Percentiles rank a stretch among this genome's conserved stretches.
phyloP scores from a whole-genome alignment of 2,888 invertebrate species.

The Apodemia duryi region DNA sequence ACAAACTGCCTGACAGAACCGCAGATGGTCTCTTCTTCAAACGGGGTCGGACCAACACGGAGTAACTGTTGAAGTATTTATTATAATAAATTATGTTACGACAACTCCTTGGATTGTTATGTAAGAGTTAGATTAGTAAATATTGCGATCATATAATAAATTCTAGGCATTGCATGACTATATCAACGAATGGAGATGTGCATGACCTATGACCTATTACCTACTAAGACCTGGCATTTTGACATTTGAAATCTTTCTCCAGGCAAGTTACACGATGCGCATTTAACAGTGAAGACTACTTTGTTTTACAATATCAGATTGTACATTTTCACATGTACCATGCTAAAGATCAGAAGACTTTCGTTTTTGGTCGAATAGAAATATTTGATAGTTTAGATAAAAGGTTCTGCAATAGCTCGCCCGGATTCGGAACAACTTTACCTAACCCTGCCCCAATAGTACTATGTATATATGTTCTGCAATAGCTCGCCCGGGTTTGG shows the following conservation, averaged over 20 bases:
- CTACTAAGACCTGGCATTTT: slow-evolving; percentile 34
- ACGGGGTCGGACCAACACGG: no score
- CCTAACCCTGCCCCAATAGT: no score
- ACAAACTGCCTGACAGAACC: no score
- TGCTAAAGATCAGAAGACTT: not conserved
- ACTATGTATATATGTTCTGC: no score
- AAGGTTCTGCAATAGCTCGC: no score
- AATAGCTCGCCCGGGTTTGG: no score
- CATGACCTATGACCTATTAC: slow-evolving; percentile 32
- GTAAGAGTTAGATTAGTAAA: not conserved
- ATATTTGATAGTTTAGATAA: not conserved
- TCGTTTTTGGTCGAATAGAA: not conserved
- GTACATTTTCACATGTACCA: slow-evolving; percentile 15
- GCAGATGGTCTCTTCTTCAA: no score
- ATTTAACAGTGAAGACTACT: slow-evolving; percentile 17
- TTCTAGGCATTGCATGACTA: slow-evolving; percentile 18
- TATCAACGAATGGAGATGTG: slow-evolving; percentile 36
- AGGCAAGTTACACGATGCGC: slow-evolving; percentile 17
- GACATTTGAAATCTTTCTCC: slow-evolving; percentile 34
- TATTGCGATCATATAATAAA: slow-evolving; percentile 7
- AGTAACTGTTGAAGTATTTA: no score
- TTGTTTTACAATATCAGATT: slow-evolving; percentile 18
- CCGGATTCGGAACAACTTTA: no score
- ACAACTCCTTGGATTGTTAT: not conserved
- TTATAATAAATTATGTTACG: no score